Conservation (phyloP, 2,888 invertebrate species). For the Gnatocerus cornutus region DNA sequence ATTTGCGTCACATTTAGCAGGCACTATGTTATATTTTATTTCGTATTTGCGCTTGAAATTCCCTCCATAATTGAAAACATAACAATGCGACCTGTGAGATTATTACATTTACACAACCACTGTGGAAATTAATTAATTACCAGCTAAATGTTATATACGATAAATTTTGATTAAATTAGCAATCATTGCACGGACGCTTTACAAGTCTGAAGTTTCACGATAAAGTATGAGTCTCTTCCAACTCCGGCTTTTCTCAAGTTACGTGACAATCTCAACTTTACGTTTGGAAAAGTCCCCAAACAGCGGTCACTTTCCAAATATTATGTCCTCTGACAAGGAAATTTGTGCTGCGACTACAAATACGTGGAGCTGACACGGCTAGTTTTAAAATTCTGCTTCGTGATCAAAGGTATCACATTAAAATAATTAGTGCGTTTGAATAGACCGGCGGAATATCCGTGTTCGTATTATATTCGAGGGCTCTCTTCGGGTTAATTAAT, state of each 20-base stretch:
- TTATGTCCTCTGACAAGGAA: constrained; percentile 54
- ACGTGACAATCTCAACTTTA: constrained; percentile 57
- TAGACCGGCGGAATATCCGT: not conserved
- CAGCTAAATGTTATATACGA: constrained; percentile 3
- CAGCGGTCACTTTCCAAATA: constrained; percentile 57
- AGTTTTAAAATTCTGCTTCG: not conserved
- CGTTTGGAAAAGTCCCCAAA: constrained; percentile 53
- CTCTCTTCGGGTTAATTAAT: constrained; percentile 1
- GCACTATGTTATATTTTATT: constrained; percentile 50
- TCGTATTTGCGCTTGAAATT: constrained; percentile 42
- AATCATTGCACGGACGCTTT: constrained; percentile 13
- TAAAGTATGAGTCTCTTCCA: constrained; percentile 18
- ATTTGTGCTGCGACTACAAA: constrained; percentile 52
- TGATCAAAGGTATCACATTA: not conserved
- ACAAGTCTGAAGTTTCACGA: constrained; percentile 26
- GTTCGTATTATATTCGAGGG: not conserved
- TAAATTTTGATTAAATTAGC: constrained; percentile 15
- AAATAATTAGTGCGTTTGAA: not conserved
- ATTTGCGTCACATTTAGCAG: constrained; percentile 59
- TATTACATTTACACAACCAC: constrained; percentile 36
- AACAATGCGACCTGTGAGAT: constrained; percentile 42
- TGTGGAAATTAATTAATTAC: constrained; percentile 38
- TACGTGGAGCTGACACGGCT: not conserved
- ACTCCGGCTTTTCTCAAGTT: constrained; percentile 26
- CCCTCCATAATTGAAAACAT: constrained; percentile 45